Evolutionary conservation across 2,113 vertebrate genomes (phyloP), one percentile per base, ranked within the genome.

Genomic region (Speoplatyrhinus poulsoni): DNA sequence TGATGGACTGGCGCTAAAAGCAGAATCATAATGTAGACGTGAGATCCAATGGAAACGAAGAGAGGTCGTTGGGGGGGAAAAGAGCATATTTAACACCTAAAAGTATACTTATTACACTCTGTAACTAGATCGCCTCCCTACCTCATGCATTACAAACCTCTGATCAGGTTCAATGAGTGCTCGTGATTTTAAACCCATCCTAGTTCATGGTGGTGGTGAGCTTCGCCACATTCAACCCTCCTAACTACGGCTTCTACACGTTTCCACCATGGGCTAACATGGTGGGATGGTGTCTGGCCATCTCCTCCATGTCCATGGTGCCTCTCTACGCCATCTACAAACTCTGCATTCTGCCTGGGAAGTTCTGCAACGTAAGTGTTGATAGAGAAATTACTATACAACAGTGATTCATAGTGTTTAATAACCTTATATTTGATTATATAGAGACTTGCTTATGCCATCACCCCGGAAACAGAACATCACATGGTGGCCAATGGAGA

Each of bases 191-290:
- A 41, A 41, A 12, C 26, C 3, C 26, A 36, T 79, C 78, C 3
- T 72, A 96, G 95, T 94, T 94, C 33, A 95, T 96, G 90, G 95
- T 96, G 1, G 93, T 95, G 62, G 92, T 96, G 77, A 96, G 95
- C 77, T 91, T 96, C 53, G 93, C 92, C 33, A 96, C 93, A 2
- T 96, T 93, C 81, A 91, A 93, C 77, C 93, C 95, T 3, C 94
- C 94, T 0, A 93, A 87, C 76, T 96, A 96, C 0, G 95, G 93
- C 49, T 65, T 90, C 69, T 96, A 96, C 68, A 46, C 72, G 60
- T 96, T 96, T 67, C 95, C 95, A 1, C 82, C 79, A 6, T 96
- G 95, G 95, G 95, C 95, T n/a, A 96, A 94, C 47, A 77, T 87
- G 46, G 66, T 95, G 53, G 95, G 95, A 26, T 96, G 95, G 95